Evolutionary conservation across 1,140 invertebrate species (phyloP).

Genomic region (Microplitis mediator): DNA sequence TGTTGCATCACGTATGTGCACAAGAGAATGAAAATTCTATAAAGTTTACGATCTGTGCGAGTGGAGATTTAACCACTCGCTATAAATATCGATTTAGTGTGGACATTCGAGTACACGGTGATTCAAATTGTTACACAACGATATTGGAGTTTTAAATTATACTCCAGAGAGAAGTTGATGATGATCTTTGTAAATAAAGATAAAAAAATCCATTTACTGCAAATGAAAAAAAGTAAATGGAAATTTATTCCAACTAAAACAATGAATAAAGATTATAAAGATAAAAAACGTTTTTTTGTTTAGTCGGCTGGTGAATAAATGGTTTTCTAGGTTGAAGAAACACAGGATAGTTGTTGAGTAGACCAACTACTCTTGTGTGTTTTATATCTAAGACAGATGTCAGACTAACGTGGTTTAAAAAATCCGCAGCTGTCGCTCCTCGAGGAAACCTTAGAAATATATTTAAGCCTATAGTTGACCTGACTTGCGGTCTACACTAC

Average conservation of each 20-base stretch:
- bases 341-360: not conserved
- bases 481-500: not conserved
- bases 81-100: constrained; percentile 43
- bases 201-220: not conserved
- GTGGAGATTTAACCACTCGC: constrained; percentile 39
- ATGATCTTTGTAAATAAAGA: not conserved
- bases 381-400: constrained; percentile 17
- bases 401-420: constrained; percentile 34
- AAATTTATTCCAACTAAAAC: not conserved
- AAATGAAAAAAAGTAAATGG: constrained; percentile 3
- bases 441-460: constrained; percentile 19
- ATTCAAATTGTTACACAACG: not conserved
- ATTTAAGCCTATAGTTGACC: not conserved
- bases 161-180: not conserved
- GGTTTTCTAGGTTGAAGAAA: too few species aligned
- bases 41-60: constrained; percentile 37
- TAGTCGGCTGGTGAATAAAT: too few species aligned
- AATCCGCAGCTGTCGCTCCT: constrained; percentile 43
- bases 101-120: not conserved
- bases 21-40: not conserved
- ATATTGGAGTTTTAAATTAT: not conserved
- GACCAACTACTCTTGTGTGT: not conserved
- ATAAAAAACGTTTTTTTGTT: too few species aligned
- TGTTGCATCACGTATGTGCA: constrained; percentile 1
- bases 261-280: not conserved